phyloP scores from a whole-genome alignment of 2,797 vertebrate genomes.

The Natrix natrix region DNA sequence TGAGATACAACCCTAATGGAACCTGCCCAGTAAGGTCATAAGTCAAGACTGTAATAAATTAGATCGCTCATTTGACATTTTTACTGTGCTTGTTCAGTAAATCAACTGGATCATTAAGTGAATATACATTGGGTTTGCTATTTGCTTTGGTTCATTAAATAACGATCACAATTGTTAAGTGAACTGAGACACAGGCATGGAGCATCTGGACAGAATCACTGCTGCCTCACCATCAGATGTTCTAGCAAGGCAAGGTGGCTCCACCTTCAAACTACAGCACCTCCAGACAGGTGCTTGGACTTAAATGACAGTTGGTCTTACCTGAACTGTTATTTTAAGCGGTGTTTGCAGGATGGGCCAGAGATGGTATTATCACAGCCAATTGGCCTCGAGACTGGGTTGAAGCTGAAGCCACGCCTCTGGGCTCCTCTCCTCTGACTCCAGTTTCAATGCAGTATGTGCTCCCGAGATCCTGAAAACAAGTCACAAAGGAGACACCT shows the following conservation, averaged over 20 bases:
- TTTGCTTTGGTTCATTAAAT: neutral
- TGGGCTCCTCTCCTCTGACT: too few species aligned
- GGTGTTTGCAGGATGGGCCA: too few species aligned
- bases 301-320: neutral
- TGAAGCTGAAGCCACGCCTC: too few species aligned
- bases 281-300: neutral
- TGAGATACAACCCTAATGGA: neutral
- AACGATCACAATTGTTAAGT: neutral
- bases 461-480: too few species aligned
- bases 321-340: too few species aligned
- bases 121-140: neutral
- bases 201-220: neutral
- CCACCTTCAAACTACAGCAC: neutral
- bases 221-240: neutral
- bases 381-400: too few species aligned
- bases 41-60: neutral
- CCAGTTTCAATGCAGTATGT: too few species aligned
- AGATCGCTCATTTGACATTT: neutral
- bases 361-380: too few species aligned
- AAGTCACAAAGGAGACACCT: too few species aligned
- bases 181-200: neutral
- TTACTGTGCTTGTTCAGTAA: neutral
- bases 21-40: neutral
- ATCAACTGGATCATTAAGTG: neutral
- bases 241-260: neutral